Base-by-base conservation (phyloP, 2,113 vertebrate species). In the Chaenogobius annularis region DNA sequence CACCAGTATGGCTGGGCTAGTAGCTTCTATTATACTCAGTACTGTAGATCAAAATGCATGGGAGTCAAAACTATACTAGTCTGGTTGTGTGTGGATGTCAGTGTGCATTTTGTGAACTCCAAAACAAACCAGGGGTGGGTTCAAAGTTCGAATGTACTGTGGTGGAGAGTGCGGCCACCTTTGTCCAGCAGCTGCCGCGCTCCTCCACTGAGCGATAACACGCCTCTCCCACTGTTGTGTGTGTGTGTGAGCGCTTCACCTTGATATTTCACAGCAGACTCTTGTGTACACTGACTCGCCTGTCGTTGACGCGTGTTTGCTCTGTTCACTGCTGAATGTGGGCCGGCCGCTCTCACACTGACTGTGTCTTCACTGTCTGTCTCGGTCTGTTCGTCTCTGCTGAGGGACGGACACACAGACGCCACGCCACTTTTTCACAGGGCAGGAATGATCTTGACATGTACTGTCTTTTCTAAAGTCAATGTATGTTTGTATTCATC, bases 1-100 rank as follows among this genome's bases (percentile, higher is more conserved):
- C 91, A 90, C 84, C 90, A 91, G 90, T 93, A 89, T 69, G 85
- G 84, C 89, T 89, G 92, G 87, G 81, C 88, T 88, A 91, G 91
- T 93, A 94, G 90, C 89, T 91, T 92, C 85, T 92, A 84, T 90
- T 90, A 89, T 91, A 93, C 88, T 90, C 87, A 87, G 92, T 91
- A 91, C 90, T 92, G 91, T 92, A 91, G 92, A 91, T 78, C 82
- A 85, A 86, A 87, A 83, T 88, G 89, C 90, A 90, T 91, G 90
- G 89, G 88, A 91, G 87, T 92, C 83, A 83, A 88, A 87, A 85
- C 73, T 83, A 91, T 90, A 91, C 83, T 87, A 85, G 85, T 87
- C 79, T 89, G 85, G 68, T 75, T 89, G 87, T 89, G 81, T 85
- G 78, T 78, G 75, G 67, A 61, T 80, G 77, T 26, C n/a, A 40